These are phyloP conservation scores for Leucoptera coffeella DNA, from an alignment of 2,888 invertebrate genomes.

Conservation along the genomic window DNA sequence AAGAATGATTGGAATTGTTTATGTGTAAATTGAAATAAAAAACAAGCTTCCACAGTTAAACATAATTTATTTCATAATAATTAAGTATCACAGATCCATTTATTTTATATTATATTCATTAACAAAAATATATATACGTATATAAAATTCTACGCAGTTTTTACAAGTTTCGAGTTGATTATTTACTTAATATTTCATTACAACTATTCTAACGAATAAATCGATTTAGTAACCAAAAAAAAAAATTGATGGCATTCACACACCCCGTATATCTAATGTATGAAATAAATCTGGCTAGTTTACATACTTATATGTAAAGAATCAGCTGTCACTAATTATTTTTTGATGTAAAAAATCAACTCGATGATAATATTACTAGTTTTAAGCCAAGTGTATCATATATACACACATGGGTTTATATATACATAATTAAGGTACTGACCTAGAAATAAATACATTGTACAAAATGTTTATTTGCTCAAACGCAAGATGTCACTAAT, in stretches of 20 bases:
- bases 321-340: too few relatives aligned
- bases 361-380: too few relatives aligned
- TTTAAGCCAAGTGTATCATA: conserved; percentile 10
- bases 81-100: conserved; percentile 52
- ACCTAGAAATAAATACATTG: background rate
- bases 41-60: conserved; percentile 49
- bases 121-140: conserved; percentile 50
- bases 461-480: background rate
- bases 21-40: conserved; percentile 47
- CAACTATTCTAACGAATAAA: too few relatives aligned
- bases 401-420: background rate
- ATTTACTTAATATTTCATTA: too few relatives aligned
- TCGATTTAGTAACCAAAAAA: too few relatives aligned
- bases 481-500: too few relatives aligned
- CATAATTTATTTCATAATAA: conserved; percentile 53
- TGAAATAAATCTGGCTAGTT: too few relatives aligned
- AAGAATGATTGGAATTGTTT: conserved; percentile 21
- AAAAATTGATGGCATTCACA: too few relatives aligned
- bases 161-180: conserved; percentile 1
- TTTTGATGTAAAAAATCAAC: too few relatives aligned
- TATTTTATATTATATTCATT: conserved; percentile 52
- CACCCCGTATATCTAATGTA: too few relatives aligned
- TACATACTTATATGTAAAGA: too few relatives aligned
- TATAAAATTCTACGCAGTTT: conserved; percentile 20
- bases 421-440: background rate